Conservation (phyloP, 1,140 invertebrate species). For the Achatina immaculata region DNA sequence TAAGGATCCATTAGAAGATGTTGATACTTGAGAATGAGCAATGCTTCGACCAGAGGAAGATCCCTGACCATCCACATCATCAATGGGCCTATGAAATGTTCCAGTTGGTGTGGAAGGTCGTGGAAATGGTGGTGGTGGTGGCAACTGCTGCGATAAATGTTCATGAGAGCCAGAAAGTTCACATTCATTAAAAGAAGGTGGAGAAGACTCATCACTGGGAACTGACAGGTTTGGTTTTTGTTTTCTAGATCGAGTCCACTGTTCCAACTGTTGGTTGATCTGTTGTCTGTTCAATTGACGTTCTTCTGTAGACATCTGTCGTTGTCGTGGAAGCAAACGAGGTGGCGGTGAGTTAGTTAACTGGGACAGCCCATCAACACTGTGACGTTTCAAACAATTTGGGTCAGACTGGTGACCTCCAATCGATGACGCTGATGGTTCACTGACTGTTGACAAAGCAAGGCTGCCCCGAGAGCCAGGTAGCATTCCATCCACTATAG, state of each 20-base stretch:
- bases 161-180: neutral
- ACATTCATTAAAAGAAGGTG: conserved; percentile 38
- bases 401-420: conserved; percentile 19
- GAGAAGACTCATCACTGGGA: conserved; percentile 39
- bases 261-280: conserved; percentile 64
- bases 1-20: neutral
- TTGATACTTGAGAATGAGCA: conserved; percentile 3
- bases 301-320: conserved; percentile 63
- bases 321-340: conserved; percentile 50
- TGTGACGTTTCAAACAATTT: conserved; percentile 25
- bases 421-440: conserved; percentile 20
- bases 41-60: neutral
- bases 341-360: conserved; percentile 47
- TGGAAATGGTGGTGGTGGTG: neutral
- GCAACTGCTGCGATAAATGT: conserved; percentile 1
- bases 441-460: conserved; percentile 38
- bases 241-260: conserved; percentile 61
- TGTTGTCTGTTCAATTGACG: conserved; percentile 63
- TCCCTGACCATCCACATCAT: conserved; percentile 1
- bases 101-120: neutral
- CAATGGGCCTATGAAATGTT: neutral
- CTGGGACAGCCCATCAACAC: conserved; percentile 40
- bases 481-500: conserved; percentile 34
- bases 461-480: conserved; percentile 39
- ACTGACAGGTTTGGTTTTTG: conserved; percentile 8